phyloP scores from a whole-genome alignment of 2,797 vertebrate genomes.

The Odontamblyopus lacepedii region DNA sequence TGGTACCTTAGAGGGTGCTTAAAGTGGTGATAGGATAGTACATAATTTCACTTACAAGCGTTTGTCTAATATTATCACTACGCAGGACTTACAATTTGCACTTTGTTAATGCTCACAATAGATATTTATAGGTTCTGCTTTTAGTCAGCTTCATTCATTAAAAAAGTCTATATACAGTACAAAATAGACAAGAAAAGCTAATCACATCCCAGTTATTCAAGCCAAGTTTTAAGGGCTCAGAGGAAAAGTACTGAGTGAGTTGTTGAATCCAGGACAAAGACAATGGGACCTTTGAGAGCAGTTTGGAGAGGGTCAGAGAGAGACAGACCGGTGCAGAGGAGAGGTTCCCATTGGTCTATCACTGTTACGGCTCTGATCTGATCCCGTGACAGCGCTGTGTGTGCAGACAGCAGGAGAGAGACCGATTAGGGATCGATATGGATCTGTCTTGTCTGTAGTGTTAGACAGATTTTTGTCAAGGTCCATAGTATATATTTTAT shows the following conservation, averaged over 20 bases:
- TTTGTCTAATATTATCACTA: too few relatives aligned
- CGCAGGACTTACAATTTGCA: too few relatives aligned
- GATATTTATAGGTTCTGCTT: not conserved
- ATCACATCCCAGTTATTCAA: conserved; percentile 36
- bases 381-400: conserved; percentile 20
- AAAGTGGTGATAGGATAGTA: too few relatives aligned
- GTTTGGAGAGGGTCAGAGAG: conserved; percentile 31
- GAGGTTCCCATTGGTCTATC: conserved; percentile 40
- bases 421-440: not conserved
- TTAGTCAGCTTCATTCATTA: not conserved
- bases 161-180: conserved; percentile 18
- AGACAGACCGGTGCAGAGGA: conserved; percentile 12
- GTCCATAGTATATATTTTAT: too few relatives aligned
- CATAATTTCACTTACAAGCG: too few relatives aligned
- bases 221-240: conserved; percentile 52
- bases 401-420: not conserved
- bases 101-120: not conserved
- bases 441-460: too few relatives aligned
- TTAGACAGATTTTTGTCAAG: too few relatives aligned
- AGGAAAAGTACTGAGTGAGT: conserved; percentile 62
- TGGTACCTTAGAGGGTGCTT: too few relatives aligned
- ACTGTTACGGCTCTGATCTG: conserved; percentile 45
- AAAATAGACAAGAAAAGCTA: conserved; percentile 11
- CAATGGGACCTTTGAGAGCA: conserved; percentile 69
- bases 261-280: conserved; percentile 60